A percentile compares a stretch with the other conserved stretches of the same genome.
Conservation (phyloP, 2,888 invertebrate genomes). For the Trissolcus brochymenae region DNA sequence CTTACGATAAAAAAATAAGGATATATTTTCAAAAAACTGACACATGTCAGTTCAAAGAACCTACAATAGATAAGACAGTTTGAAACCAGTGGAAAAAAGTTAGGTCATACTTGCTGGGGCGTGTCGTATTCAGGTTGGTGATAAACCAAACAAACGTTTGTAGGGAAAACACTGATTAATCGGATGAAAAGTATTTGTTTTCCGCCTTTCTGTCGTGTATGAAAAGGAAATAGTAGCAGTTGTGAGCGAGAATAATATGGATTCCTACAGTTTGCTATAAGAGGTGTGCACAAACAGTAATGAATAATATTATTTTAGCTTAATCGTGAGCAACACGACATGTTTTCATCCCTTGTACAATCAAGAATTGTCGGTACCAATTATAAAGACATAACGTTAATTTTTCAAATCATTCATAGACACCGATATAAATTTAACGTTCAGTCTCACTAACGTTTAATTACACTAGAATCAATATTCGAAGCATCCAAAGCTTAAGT, state of each 20-base stretch:
- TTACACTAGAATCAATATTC: constrained; percentile 60
- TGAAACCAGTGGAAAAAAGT: no score
- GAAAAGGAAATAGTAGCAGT: not conserved
- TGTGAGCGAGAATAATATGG: constrained; percentile 6
- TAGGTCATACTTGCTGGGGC: no score
- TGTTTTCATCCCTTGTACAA: constrained; percentile 4
- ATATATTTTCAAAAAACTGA: no score
- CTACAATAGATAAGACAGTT: no score
- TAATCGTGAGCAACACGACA: constrained; percentile 4
- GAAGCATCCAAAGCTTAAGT: constrained; percentile 53
- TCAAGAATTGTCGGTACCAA: not conserved
- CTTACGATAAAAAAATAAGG: no score
- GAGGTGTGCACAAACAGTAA: constrained; percentile 14
- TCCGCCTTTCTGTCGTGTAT: not conserved
- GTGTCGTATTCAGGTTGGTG: not conserved
- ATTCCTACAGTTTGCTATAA: not conserved
- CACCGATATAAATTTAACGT: constrained; percentile 54
- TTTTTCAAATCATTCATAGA: constrained; percentile 28
- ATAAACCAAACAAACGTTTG: not conserved
- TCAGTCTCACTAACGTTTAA: constrained; percentile 56
- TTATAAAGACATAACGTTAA: no score
- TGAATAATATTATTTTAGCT: constrained; percentile 8
- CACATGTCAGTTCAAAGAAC: no score
- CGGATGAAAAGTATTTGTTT: not conserved
- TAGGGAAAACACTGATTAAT: not conserved